A percentile compares a stretch with the other conserved stretches of the same genome.
Evolutionary conservation across 2,888 invertebrate genomes (phyloP).

Genomic region (Torymus texanus): DNA sequence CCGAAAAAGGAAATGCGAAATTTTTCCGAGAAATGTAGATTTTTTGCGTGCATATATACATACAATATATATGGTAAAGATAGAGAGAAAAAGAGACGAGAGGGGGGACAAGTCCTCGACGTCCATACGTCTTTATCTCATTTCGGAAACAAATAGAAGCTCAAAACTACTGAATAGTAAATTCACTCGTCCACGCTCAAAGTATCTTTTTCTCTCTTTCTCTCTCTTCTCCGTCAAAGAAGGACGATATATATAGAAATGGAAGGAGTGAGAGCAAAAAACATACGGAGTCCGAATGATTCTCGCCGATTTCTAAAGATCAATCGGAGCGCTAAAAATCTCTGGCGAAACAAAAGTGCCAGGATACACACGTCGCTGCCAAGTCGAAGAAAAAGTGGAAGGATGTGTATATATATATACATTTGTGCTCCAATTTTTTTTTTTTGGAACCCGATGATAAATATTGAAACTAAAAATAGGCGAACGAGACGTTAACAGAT

Average conservation of each 20-base stretch:
- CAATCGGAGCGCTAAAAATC: constrained; percentile 31
- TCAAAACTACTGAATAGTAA: constrained; percentile 1
- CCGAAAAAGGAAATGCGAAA: no score
- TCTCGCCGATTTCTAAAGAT: constrained; percentile 48
- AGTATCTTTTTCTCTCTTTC: not conserved
- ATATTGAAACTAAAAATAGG: no score
- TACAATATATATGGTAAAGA: not conserved
- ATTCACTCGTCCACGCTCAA: not conserved
- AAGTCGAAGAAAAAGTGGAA: no score
- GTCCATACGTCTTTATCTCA: constrained; percentile 18
- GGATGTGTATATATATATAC: no score
- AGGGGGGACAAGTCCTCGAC: no score
- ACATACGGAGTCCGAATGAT: constrained; percentile 37
- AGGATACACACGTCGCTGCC: no score
- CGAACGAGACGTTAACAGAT: no score
- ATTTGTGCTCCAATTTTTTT: no score
- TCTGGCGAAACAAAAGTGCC: no score
- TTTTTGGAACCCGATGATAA: no score
- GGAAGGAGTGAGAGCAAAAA: constrained; percentile 1
- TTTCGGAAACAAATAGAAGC: constrained; percentile 4
- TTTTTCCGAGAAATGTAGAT: not conserved
- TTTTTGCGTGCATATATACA: not conserved
- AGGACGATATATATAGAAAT: not conserved
- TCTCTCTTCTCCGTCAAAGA: not conserved
- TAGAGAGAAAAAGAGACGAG: not conserved